Evolutionary conservation across 2,797 vertebrate genomes (phyloP).

Genomic region (Masticophis lateralis): DNA sequence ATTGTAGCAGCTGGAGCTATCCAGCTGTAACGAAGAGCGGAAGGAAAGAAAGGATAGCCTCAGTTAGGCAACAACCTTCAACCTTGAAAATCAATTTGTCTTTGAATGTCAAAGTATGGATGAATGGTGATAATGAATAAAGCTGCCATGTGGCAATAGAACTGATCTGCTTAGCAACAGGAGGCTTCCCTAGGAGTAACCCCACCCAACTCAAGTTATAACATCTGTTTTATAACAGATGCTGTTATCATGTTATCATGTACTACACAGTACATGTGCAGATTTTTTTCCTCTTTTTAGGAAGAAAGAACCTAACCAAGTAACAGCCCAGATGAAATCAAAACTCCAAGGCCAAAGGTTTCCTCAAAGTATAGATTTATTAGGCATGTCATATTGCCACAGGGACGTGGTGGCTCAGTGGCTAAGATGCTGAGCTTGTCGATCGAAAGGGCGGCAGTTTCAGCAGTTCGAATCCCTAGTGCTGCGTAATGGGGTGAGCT

Average conservation of each 20-base stretch:
- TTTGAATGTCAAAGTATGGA: slow-evolving; percentile 29
- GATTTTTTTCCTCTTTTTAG: background rate
- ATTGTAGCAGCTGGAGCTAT: slow-evolving; percentile 6
- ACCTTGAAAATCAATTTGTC: slow-evolving; percentile 6
- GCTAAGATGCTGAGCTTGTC: no score
- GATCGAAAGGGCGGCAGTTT: no score
- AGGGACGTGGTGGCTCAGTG: no score
- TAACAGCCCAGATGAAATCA: no score
- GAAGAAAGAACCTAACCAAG: background rate
- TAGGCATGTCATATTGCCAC: no score
- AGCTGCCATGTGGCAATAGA: slow-evolving; percentile 24
- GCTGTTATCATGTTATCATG: background rate
- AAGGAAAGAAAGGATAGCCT: slow-evolving; percentile 24
- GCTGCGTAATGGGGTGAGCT: no score
- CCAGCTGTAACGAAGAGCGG: background rate
- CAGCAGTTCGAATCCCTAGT: no score
- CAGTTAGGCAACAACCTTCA: slow-evolving; percentile 32
- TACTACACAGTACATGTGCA: background rate
- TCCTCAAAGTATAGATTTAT: no score
- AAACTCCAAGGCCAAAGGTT: no score
- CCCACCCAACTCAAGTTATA: slow-evolving; percentile 28
- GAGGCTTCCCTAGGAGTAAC: slow-evolving; percentile 30
- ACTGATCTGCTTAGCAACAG: slow-evolving; percentile 46
- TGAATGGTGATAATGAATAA: slow-evolving; percentile 40
- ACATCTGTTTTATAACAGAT: slow-evolving; percentile 15